These are phyloP conservation scores for Aplocera efformata DNA, from an alignment of 2,888 invertebrate genomes.

Conservation along the genomic window DNA sequence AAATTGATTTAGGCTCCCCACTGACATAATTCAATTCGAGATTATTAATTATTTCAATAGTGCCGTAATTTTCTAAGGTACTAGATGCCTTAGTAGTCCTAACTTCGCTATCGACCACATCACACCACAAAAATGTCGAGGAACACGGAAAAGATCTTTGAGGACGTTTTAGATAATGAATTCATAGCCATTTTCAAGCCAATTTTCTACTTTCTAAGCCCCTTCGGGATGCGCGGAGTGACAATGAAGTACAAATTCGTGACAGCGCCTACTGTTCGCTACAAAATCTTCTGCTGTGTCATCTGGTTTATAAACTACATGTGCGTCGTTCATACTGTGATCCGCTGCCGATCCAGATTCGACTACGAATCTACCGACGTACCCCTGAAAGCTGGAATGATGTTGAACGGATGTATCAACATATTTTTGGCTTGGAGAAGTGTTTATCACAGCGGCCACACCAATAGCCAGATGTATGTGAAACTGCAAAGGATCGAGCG, in stretches of 20 bases:
- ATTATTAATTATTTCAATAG: constrained; percentile 31
- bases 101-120: background rate
- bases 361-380: constrained; percentile 31
- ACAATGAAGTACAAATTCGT: constrained; percentile 47
- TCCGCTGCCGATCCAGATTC: constrained; percentile 32
- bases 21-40: too few relatives aligned
- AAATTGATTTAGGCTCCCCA: too few relatives aligned
- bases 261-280: constrained; percentile 38
- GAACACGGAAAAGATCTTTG: constrained; percentile 20
- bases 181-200: constrained; percentile 47
- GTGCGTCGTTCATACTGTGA: constrained; percentile 27
- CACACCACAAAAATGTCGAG: constrained; percentile 15
- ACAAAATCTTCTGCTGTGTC: constrained; percentile 37
- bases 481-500: constrained; percentile 58
- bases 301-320: constrained; percentile 38
- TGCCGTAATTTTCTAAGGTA: background rate
- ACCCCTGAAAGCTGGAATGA: constrained; percentile 37
- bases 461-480: constrained; percentile 46
- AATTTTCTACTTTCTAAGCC: constrained; percentile 37
- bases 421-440: constrained; percentile 37
- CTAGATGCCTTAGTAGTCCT: too few relatives aligned
- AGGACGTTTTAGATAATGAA: constrained; percentile 52
- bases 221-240: constrained; percentile 48
- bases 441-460: constrained; percentile 27
- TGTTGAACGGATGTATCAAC: constrained; percentile 34